Evolutionary conservation across 2,888 invertebrate genomes (phyloP), one percentile per base, ranked within the genome.

Genomic region (Acanthosepion lycidas): DNA sequence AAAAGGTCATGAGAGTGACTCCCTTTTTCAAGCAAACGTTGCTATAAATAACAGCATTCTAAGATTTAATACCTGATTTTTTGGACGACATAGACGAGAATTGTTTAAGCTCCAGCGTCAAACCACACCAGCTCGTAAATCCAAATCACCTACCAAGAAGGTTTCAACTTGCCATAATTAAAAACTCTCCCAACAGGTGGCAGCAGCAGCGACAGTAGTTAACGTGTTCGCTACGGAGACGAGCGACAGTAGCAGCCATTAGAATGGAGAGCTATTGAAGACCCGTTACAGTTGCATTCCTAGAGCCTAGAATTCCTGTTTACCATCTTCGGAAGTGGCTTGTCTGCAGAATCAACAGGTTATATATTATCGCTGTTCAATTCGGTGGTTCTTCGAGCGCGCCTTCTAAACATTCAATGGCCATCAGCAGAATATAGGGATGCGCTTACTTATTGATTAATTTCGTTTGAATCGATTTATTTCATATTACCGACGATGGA

Each of bases 301-400:
- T 49, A 51, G 94, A 53, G 94, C 28, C n/a, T 26, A 53, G 26
- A n/a, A 42, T 51, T 55, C 33, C 78, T 91, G 91, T 51, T 78
- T 28, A 49, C 20, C 12, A n/a, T 91, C 28, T n/a, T 15, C 26
- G 94, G 33, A 53, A 91, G 28, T 78, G 78, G 91, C 6, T 42
- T 78, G 91, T 51, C 6, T 20, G 59, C 78, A 49, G 94, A 94
- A 51, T 91, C 42, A 59, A 53, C 78, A 94, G 51, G 91, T 51
- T 78, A 33, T 91, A 55, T 51, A 33, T 42, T 55, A 49, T 51
- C 51, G 9, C 28, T 12, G 91, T 91, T 53, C 91, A 51, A 28
- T 91, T 49, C 33, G 51, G 53, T 49, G 28, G n/a, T 78, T 78
- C 49, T n/a, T 51, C 91, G 6, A 49, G 33, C 33, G 33, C 33